Evolutionary conservation across 2,797 vertebrate genomes (phyloP), one percentile per base, ranked within the genome.

Genomic region (Phoeniculus purpureus): DNA sequence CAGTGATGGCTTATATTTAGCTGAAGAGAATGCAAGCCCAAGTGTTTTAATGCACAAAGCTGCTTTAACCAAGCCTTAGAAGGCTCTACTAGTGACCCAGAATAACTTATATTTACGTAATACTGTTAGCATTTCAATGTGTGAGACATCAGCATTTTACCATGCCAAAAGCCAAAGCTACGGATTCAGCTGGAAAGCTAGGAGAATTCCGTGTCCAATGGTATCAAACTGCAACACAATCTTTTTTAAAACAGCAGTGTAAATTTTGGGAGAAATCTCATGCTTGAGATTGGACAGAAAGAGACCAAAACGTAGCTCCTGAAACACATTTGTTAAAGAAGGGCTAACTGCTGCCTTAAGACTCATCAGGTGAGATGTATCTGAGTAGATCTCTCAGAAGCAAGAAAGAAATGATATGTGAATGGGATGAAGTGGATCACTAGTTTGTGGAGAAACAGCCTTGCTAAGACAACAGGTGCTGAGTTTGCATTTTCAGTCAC

Each of bases 21-120:
- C n/a, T n/a, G n/a, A n/a, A n/a, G 47, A 45, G 18, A 22, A 77
- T 9, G 1, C 2, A 4, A 66, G 48, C 52, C 45, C 60, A 31
- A 90, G 10, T 3, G 27, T 40, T 87, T 73, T 31, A 75, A 67
- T 47, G 85, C 6, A 4, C 56, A 62, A 60, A 66, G 66, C 51
- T 70, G 80, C 80, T 94, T 91, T 75, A 89, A 89, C 27, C 0
- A 59, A 81, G 70, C 23, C 71, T 91, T 65, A 89, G 73, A 73
- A 76, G 45, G 70, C 87, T 70, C 64, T 1, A 3, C 91, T 75
- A 50, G 34, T 94, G 93, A 95, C 92, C 93, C 61, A 76, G 66
- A 95, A 89, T 94, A 95, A 93, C 89, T 94, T 76, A 85, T 83
- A 64, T 89, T 96, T 96, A 95, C 60, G 79, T 95, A 96, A 94